Evolutionary conservation across 1,140 invertebrate genomes (phyloP).

Genomic region (Mizuhopecten yessoensis): DNA sequence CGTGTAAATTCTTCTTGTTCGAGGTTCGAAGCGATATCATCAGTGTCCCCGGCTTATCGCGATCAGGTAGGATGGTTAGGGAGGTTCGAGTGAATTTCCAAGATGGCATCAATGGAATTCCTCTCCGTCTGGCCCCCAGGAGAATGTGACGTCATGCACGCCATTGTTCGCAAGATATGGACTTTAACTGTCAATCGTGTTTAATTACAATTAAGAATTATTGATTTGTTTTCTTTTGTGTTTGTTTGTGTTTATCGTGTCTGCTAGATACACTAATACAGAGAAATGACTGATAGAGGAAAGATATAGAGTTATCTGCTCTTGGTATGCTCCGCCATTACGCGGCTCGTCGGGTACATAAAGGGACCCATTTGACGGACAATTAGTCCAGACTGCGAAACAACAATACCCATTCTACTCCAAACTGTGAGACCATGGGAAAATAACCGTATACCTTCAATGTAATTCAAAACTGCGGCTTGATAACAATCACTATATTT

Average conservation of each 20-base stretch:
- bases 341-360: constrained; percentile 17
- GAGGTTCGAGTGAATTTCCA: neutral
- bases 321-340: constrained; percentile 31
- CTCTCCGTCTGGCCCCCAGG: neutral
- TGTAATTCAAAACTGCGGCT: neutral
- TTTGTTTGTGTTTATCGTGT: constrained; percentile 23
- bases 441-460: constrained; percentile 33
- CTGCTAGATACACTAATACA: constrained; percentile 8
- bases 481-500: constrained; percentile 1
- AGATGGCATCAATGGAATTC: constrained; percentile 25
- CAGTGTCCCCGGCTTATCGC: neutral
- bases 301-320: neutral
- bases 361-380: constrained; percentile 3
- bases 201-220: constrained; percentile 36
- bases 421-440: constrained; percentile 15
- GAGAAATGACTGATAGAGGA: neutral
- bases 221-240: constrained; percentile 33
- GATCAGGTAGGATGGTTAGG: neutral
- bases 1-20: neutral
- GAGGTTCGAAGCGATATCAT: neutral
- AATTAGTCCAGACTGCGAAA: neutral
- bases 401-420: constrained; percentile 33
- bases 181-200: constrained; percentile 16
- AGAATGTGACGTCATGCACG: neutral
- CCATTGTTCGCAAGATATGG: neutral